These are phyloP conservation scores for Mesoclemmys tuberculata DNA, from an alignment of 2,113 vertebrate genomes.

Conservation along the genomic window DNA sequence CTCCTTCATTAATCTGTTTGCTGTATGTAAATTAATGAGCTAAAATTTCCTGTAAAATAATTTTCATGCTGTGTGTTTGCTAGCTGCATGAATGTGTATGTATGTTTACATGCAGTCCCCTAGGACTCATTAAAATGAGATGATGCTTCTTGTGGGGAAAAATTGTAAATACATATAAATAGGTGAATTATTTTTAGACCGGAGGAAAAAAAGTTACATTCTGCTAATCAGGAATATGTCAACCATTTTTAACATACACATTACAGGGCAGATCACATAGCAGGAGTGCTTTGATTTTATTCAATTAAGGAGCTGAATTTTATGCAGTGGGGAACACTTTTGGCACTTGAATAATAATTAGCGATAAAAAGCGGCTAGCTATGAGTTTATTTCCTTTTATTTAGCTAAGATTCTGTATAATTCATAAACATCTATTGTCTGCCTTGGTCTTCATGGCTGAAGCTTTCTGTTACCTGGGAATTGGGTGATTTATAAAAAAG, in stretches of 20 bases:
- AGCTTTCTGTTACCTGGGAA: slow-evolving; percentile 6
- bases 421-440: neutral
- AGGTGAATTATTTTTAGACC: slow-evolving; percentile 45
- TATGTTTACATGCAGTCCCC: neutral
- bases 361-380: neutral
- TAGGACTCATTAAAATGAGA: slow-evolving; percentile 16
- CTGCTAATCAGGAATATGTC: slow-evolving; percentile 26
- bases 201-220: neutral
- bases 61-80: neutral
- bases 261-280: neutral
- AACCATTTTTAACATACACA: slow-evolving; percentile 55
- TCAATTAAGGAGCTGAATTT: neutral
- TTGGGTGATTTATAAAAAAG: neutral
- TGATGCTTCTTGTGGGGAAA: neutral
- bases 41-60: slow-evolving; percentile 47
- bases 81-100: slow-evolving; percentile 2
- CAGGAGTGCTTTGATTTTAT: slow-evolving; percentile 32
- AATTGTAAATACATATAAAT: slow-evolving; percentile 16
- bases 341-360: slow-evolving; percentile 53
- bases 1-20: slow-evolving; percentile 40
- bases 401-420: slow-evolving; percentile 33
- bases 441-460: slow-evolving; percentile 11
- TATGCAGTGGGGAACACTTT: slow-evolving; percentile 20
- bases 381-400: neutral
- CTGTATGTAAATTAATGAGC: slow-evolving; percentile 53